A percentile compares a stretch with the other conserved stretches of the same genome.
phyloP scores from a whole-genome alignment of 2,888 invertebrate genomes.

The Tenthredo mesomela region DNA sequence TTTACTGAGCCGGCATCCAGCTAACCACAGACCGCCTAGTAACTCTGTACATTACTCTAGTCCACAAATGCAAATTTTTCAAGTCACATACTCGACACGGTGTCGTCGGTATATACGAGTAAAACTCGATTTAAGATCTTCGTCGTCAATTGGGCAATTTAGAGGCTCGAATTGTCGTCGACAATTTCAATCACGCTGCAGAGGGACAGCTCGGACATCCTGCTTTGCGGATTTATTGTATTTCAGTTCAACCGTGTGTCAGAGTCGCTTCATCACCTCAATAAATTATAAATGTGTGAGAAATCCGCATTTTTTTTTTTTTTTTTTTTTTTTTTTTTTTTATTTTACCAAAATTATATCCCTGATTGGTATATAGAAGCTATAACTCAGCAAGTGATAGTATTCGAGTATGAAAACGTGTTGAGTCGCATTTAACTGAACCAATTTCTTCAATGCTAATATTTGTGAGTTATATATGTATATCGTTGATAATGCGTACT shows the following conservation, averaged over 20 bases:
- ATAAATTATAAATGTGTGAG: background rate
- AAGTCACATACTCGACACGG: slow-evolving; percentile 8
- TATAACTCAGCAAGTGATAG: background rate
- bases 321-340: too few species aligned
- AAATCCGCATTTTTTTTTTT: background rate
- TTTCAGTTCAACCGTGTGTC: background rate
- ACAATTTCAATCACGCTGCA: background rate
- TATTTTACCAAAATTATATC: background rate
- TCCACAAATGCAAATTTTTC: slow-evolving; percentile 33
- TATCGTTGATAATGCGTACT: slow-evolving; percentile 10
- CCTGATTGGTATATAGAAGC: background rate
- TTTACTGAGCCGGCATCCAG: slow-evolving; percentile 59
- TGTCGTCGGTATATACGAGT: slow-evolving; percentile 1
- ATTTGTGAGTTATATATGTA: background rate
- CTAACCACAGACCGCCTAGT: slow-evolving; percentile 21
- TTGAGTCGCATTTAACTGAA: background rate
- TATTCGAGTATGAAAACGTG: background rate
- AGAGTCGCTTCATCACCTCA: background rate
- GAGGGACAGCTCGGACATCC: background rate
- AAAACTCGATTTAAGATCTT: slow-evolving; percentile 14
- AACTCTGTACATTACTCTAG: slow-evolving; percentile 26
- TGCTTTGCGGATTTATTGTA: background rate
- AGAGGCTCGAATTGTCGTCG: slow-evolving; percentile 16
- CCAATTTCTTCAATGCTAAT: slow-evolving; percentile 10
- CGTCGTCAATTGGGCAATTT: slow-evolving; percentile 17